Base-by-base conservation (phyloP, 2,888 invertebrate species). In the Neoitamus cyanurus region DNA sequence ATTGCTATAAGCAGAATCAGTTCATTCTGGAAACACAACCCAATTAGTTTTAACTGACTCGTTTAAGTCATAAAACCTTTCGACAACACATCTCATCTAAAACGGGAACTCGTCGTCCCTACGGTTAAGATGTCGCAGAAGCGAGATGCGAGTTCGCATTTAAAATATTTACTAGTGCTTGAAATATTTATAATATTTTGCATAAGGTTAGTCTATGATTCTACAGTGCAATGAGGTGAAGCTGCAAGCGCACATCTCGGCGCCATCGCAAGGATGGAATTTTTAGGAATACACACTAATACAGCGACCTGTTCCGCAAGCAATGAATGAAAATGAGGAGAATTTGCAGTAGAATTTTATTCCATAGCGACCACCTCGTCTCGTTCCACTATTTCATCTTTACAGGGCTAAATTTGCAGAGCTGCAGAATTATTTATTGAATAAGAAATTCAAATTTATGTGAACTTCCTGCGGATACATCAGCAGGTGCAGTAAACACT, bases 361-460 rank as follows among this genome's bases (percentile, higher is more conserved):
- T 78, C 78, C 48, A 78, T 30, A n/a, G 34, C 15, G 48, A 31
- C 58, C 48, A 48, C 1, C 78, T 15, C 37, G 20, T 25, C 15
- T 70, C 70, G 15, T 31, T 15, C 15, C 78, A 28, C 69, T 25
- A 69, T 69, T 82, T 69, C 82, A 82, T 82, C 69, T 82, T 69
- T 48, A 36, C 68, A 68, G 46, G 36, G 70, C 20, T 34, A 46
- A 70, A 72, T 46, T 83, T 83, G 42, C 83, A 83, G 83, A 46
- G 30, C 72, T 73, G 84, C 77, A 68, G 48, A 82, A 85, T 84
- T 85, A 85, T 85, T 85, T 84, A 84, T 85, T 85, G 85, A 84
- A 85, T 85, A 85, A 85, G 83, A 69, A 85, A 85, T 85, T 84
- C 72, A 85, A 85, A 85, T 85, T 84, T 85, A 84, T 82, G 78